These are phyloP conservation scores for Tiphia femorata DNA, from an alignment of 2,888 invertebrate genomes.

Conservation along the genomic window DNA sequence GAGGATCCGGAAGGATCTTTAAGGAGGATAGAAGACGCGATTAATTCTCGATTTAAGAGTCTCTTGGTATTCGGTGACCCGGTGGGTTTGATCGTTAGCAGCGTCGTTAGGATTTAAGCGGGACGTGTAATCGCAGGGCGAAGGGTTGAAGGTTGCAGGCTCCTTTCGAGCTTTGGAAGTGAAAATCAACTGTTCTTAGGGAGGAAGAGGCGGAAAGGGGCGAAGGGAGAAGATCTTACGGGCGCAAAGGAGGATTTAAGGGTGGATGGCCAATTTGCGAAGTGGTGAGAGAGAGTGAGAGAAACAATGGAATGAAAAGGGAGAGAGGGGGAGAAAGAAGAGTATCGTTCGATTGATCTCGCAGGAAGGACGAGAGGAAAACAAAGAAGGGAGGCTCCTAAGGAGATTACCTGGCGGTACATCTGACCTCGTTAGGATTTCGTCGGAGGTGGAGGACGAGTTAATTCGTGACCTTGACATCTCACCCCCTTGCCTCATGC, in stretches of 20 bases:
- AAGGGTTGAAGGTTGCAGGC: too few relatives aligned
- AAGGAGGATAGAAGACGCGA: too few relatives aligned
- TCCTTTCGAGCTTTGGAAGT: too few relatives aligned
- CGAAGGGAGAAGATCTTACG: background rate
- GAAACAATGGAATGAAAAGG: background rate
- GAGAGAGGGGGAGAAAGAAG: background rate
- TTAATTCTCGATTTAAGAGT: too few relatives aligned
- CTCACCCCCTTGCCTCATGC: too few relatives aligned
- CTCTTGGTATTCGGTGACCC: too few relatives aligned
- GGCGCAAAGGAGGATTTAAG: background rate
- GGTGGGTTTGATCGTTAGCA: too few relatives aligned
- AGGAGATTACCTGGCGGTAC: background rate
- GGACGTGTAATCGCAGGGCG: too few relatives aligned
- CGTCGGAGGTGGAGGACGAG: too few relatives aligned
- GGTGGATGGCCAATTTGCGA: background rate
- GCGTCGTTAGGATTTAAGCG: too few relatives aligned
- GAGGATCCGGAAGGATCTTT: too few relatives aligned
- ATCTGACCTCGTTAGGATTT: background rate
- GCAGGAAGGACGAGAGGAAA: background rate
- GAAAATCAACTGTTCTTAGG: too few relatives aligned
- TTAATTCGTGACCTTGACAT: constrained; percentile 4
- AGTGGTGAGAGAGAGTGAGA: background rate
- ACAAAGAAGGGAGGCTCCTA: background rate
- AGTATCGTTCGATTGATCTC: background rate
- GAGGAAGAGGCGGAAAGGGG: background rate